Percentiles rank a stretch among this genome's conserved stretches.
Conservation (phyloP, 2,888 invertebrate species). For the Anaspis maculata region DNA sequence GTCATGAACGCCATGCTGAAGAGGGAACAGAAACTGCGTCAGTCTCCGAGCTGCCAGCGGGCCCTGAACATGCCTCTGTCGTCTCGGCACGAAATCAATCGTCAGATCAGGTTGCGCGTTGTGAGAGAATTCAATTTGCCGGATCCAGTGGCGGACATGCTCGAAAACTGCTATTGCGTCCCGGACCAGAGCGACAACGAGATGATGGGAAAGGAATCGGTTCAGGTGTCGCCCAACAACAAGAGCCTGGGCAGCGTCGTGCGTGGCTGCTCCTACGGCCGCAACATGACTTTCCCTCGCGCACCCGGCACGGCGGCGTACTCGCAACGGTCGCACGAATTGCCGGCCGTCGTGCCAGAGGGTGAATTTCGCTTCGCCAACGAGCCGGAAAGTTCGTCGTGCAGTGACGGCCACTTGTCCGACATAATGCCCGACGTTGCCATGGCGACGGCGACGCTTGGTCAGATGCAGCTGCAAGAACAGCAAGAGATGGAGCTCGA, state of each 20-base stretch:
- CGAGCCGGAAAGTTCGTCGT: conserved; percentile 49
- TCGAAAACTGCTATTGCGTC: conserved; percentile 48
- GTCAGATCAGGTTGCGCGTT: conserved; percentile 76
- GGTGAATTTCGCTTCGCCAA: conserved; percentile 45
- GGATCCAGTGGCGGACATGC: conserved; percentile 73
- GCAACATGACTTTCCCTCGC: conserved; percentile 57
- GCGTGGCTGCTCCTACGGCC: conserved; percentile 47
- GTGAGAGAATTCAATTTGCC: conserved; percentile 92
- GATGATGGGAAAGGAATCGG: conserved; percentile 22
- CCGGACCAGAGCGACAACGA: conserved; percentile 36
- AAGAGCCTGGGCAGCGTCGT: conserved; percentile 28
- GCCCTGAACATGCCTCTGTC: conserved; percentile 69
- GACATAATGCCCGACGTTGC: conserved; percentile 90
- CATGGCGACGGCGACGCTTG: conserved; percentile 75
- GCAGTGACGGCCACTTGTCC: conserved; percentile 62
- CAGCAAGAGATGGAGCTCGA: conserved; percentile 66
- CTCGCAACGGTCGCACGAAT: conserved; percentile 49
- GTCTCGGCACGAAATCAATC: conserved; percentile 67
- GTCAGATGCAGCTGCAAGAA: conserved; percentile 56
- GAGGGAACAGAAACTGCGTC: conserved; percentile 74
- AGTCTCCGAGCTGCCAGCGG: conserved; percentile 69
- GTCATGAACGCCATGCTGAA: conserved; percentile 74
- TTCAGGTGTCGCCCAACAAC: conserved; percentile 42
- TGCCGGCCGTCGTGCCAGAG: conserved; percentile 58
- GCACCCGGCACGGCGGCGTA: conserved; percentile 42